phyloP scores from a whole-genome alignment of 2,888 invertebrate genomes.

The Galeopsomyia nigrocyanea region DNA sequence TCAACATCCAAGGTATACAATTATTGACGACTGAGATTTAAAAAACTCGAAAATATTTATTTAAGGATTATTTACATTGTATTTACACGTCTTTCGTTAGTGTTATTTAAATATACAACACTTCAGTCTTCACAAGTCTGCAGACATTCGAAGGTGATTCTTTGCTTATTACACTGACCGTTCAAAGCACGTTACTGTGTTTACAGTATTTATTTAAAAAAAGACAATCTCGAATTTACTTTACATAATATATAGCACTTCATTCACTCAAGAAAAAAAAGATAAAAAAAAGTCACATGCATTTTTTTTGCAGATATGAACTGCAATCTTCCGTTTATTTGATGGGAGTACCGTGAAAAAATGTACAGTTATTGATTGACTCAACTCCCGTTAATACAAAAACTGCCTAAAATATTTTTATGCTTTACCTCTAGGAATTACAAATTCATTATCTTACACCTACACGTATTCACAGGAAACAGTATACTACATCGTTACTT shows the following conservation, averaged over 20 bases:
- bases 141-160: conserved; percentile 19
- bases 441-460: conserved; percentile 13
- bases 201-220: too few relatives aligned
- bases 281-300: too few relatives aligned
- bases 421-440: neutral
- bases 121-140: conserved; percentile 42
- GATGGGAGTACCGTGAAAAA: conserved; percentile 12
- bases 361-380: conserved; percentile 34
- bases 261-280: conserved; percentile 17
- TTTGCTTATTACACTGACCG: conserved; percentile 29
- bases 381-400: conserved; percentile 18
- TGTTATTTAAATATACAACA: conserved; percentile 38
- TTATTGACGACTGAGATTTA: conserved; percentile 47
- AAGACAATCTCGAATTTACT: neutral
- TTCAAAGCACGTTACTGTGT: neutral
- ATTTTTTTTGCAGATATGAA: conserved; percentile 23
- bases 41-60: conserved; percentile 68
- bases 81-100: conserved; percentile 56
- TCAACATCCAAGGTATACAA: neutral
- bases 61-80: conserved; percentile 61
- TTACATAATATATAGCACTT: neutral
- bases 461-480: conserved; percentile 43
- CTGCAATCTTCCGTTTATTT: conserved; percentile 8
- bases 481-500: conserved; percentile 15
- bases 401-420: conserved; percentile 28